Evolutionary conservation across 2,113 vertebrate genomes (phyloP).

Genomic region (Fulica atra): DNA sequence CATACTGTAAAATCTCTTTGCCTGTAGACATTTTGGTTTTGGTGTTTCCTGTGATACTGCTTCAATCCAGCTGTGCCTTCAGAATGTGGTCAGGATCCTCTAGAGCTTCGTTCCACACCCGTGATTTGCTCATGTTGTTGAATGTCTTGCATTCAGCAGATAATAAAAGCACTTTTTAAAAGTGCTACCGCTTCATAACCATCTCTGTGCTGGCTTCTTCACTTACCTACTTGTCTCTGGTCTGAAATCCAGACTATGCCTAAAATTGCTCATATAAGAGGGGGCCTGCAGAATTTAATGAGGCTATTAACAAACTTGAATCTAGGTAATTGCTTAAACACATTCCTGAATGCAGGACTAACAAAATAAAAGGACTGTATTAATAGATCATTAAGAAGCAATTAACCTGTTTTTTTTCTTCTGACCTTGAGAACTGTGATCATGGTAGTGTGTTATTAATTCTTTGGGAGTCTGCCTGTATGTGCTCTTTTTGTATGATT

Average conservation of each 20-base stretch:
- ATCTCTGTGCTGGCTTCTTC: background rate
- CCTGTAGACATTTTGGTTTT: background rate
- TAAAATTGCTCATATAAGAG: background rate
- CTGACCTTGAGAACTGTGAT: background rate
- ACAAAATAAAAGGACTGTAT: background rate
- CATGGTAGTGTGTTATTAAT: background rate
- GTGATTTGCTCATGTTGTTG: accelerated
- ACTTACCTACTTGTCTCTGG: background rate
- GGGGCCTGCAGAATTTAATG: background rate
- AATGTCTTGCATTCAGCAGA: background rate
- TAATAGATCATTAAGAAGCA: background rate
- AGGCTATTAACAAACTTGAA: background rate
- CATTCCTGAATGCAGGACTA: background rate
- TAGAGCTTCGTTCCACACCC: background rate
- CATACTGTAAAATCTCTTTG: background rate
- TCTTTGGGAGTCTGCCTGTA: background rate
- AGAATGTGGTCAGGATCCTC: background rate
- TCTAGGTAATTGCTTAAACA: background rate
- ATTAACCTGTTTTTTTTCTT: background rate
- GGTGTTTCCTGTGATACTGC: background rate
- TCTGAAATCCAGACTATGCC: background rate
- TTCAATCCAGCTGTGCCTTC: background rate
- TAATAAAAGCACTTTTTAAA: background rate
- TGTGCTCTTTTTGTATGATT: background rate
- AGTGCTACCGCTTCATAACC: background rate